These are phyloP conservation scores for Gallinago stenura DNA, from an alignment of 2,797 vertebrate genomes.

Conservation along the genomic window DNA sequence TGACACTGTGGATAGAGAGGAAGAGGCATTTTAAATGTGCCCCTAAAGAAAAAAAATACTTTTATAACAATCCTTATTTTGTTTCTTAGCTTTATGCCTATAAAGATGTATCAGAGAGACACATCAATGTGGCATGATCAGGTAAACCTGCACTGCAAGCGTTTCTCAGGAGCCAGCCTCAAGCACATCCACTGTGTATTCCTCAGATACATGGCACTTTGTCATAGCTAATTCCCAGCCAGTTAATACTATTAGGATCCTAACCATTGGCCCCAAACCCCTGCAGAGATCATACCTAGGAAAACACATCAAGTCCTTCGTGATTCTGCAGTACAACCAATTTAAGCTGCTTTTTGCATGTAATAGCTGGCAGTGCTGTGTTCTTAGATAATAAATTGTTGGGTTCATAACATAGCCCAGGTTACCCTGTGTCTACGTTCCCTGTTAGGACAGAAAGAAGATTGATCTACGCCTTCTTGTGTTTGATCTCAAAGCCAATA, in stretches of 20 bases:
- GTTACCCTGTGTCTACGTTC: neutral
- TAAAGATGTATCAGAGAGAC: neutral
- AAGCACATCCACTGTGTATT: neutral
- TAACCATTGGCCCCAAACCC: neutral
- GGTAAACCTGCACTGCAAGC: neutral
- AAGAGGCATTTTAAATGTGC: neutral
- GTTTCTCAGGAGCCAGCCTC: neutral
- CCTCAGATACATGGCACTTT: neutral
- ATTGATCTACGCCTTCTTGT: neutral
- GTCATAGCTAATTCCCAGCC: neutral
- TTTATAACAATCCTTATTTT: neutral
- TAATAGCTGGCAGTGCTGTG: neutral
- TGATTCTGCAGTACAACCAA: neutral
- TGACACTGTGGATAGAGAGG: neutral
- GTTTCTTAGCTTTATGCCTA: neutral
- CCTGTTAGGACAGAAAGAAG: neutral
- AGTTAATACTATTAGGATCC: neutral
- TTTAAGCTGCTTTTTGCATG: neutral
- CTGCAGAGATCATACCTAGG: neutral
- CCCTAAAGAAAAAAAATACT: neutral
- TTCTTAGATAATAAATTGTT: neutral
- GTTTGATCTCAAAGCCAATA: too few relatives aligned
- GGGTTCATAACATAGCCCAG: neutral
- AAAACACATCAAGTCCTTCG: neutral
- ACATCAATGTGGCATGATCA: neutral